phyloP scores from a whole-genome alignment of 2,888 invertebrate genomes.

The Dinocampus coccinellae region DNA sequence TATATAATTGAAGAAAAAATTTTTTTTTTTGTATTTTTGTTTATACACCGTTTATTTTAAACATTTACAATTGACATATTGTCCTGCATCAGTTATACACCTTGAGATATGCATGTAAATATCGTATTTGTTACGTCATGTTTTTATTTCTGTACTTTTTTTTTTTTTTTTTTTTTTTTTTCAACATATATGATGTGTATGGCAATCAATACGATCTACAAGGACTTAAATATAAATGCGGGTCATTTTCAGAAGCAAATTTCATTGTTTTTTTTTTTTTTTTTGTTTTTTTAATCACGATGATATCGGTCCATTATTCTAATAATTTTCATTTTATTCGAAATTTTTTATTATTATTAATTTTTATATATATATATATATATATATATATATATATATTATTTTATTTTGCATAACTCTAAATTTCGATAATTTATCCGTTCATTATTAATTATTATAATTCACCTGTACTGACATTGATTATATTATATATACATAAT shows the following conservation, averaged over 20 bases:
- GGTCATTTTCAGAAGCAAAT: slow-evolving; percentile 19
- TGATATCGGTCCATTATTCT: not conserved
- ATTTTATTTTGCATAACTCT: slow-evolving; percentile 21
- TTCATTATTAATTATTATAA: slow-evolving; percentile 16
- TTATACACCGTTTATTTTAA: slow-evolving; percentile 68
- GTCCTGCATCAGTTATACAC: slow-evolving; percentile 62
- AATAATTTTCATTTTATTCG: not conserved
- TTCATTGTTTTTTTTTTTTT: slow-evolving; percentile 10
- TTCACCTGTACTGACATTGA: slow-evolving; percentile 7
- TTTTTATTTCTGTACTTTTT: not conserved
- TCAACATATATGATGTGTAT: not conserved
- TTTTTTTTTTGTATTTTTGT: too few relatives aligned
- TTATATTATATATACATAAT: not conserved
- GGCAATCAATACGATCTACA: not conserved
- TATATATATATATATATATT: too few relatives aligned
- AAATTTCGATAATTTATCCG: slow-evolving; percentile 12
- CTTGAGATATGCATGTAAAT: slow-evolving; percentile 55
- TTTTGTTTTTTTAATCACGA: not conserved
- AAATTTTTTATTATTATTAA: too few relatives aligned
- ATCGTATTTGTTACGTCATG: not conserved
- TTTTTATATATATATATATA: too few relatives aligned
- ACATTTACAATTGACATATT: slow-evolving; percentile 67
- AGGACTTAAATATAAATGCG: slow-evolving; percentile 1
- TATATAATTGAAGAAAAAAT: not conserved
- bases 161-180: too few relatives aligned